phyloP scores from a whole-genome alignment of 2,888 invertebrate genomes.

The Caenorhabditis sp. region DNA sequence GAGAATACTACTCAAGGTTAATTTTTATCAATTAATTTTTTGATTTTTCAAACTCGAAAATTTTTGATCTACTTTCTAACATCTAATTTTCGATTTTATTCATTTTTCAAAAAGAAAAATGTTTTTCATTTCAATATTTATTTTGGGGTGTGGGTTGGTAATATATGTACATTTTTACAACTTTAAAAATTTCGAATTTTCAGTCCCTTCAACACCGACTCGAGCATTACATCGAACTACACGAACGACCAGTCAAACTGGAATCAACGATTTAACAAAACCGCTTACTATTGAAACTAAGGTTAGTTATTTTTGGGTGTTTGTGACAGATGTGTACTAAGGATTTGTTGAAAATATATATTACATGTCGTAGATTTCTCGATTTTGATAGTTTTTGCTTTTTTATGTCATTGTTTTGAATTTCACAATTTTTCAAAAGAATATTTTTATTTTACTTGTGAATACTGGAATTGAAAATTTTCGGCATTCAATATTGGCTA shows the following conservation, averaged over 20 bases:
- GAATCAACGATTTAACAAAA: conserved; percentile 9
- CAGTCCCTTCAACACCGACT: conserved; percentile 29
- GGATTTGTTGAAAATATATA: too few relatives aligned
- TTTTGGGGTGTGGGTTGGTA: too few relatives aligned
- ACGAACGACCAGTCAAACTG: conserved; percentile 6
- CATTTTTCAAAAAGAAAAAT: background rate
- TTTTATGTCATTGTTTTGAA: too few relatives aligned
- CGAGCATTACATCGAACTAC: conserved; percentile 35
- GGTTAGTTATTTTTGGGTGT: conserved; percentile 17
- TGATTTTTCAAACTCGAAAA: too few relatives aligned
- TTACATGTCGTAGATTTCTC: too few relatives aligned
- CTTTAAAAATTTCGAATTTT: conserved; percentile 1
- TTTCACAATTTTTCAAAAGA: background rate
- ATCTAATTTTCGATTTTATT: background rate
- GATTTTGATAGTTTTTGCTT: too few relatives aligned
- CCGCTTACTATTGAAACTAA: conserved; percentile 30
- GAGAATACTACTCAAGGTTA: background rate
- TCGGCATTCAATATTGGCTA: background rate
- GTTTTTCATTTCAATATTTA: background rate
- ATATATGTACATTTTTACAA: too few relatives aligned
- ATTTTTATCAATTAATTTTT: too few relatives aligned
- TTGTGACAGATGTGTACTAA: too few relatives aligned
- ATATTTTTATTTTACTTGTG: background rate
- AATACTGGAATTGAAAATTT: background rate
- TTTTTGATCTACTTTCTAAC: background rate